These are phyloP conservation scores for Dipodomys spectabilis DNA, from an alignment of 2,113 vertebrate genomes.

Conservation along the genomic window DNA sequence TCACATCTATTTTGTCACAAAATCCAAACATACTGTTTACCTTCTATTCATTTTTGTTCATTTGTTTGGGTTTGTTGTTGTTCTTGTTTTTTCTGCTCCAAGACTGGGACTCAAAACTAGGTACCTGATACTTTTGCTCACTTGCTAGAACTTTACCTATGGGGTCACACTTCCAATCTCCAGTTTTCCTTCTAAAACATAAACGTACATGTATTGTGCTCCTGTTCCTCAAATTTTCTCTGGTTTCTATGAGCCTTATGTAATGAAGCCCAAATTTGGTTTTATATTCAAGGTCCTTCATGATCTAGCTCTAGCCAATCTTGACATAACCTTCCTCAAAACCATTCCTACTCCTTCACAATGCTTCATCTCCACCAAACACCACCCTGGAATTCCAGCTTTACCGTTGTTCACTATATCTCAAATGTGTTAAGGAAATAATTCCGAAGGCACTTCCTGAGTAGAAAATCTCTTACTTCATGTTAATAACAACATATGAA, in stretches of 20 bases:
- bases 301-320: background rate
- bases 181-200: conserved; percentile 3
- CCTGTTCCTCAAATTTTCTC: background rate
- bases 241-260: background rate
- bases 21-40: background rate
- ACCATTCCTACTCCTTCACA: background rate
- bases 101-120: too few relatives aligned
- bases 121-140: too few relatives aligned
- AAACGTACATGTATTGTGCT: background rate
- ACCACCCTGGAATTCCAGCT: background rate
- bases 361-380: background rate
- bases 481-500: background rate
- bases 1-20: background rate
- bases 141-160: background rate
- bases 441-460: background rate
- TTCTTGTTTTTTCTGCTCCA: too few relatives aligned
- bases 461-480: background rate
- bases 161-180: background rate
- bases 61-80: too few relatives aligned
- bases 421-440: background rate
- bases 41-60: too few relatives aligned
- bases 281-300: background rate
- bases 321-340: background rate
- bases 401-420: background rate
- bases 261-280: background rate